Conservation (phyloP, 2,888 invertebrate species). For the Athalia circularis region DNA sequence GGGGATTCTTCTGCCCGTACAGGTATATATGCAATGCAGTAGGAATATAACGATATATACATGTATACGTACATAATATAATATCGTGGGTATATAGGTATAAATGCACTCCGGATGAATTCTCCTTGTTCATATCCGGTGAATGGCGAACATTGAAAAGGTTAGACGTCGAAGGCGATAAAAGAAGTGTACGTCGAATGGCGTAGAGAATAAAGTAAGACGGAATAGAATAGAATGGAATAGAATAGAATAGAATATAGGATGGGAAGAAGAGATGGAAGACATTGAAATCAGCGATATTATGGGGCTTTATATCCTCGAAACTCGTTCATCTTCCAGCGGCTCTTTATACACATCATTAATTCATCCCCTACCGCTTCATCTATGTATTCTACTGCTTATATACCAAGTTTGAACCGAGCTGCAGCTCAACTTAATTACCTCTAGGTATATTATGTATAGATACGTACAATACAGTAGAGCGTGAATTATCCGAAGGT, state of each 20-base stretch:
- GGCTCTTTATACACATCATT: too few species aligned
- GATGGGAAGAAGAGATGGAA: not conserved
- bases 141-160: conserved; percentile 34
- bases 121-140: conserved; percentile 38
- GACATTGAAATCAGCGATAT: conserved; percentile 2
- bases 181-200: conserved; percentile 16
- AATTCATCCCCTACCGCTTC: too few species aligned
- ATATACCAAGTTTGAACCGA: not conserved
- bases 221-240: not conserved
- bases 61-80: too few species aligned
- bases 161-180: conserved; percentile 36
- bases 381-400: too few species aligned
- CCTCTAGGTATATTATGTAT: not conserved
- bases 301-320: too few species aligned
- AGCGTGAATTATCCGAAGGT: not conserved
- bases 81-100: too few species aligned
- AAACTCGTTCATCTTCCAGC: too few species aligned
- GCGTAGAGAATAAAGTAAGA: not conserved
- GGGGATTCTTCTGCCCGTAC: too few species aligned
- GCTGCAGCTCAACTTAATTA: conserved; percentile 26
- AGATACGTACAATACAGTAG: not conserved
- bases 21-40: too few species aligned
- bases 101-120: conserved; percentile 25
- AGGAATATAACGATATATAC: too few species aligned
- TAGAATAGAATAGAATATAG: not conserved